Evolutionary conservation across 1,140 invertebrate genomes (phyloP), one percentile per base, ranked within the genome.

Genomic region (Andricus grossulariae): DNA sequence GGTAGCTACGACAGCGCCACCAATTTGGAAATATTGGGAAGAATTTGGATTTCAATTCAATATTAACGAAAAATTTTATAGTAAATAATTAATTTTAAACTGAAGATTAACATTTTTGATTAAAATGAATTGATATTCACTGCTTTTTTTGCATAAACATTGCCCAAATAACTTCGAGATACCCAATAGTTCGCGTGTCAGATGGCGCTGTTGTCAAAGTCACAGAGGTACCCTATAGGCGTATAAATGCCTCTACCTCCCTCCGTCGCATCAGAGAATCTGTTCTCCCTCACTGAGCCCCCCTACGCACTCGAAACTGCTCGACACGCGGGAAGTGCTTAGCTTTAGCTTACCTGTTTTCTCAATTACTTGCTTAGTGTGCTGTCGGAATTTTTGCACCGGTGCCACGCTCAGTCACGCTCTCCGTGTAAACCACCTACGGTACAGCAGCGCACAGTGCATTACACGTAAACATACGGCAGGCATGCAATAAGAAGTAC

Each of bases 331-430:
- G 16, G 18, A 54, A 54, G 52, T 54, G 16, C 52, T 52, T 18
- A 54, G 52, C 52, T 54, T 54, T 32, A 32, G 74, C 75, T 81
- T 83, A 83, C 78, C 82, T 84, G 83, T 82, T 80, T 80, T 76
- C 80, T 83, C 81, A 83, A 84, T 84, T 83, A 84, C 83, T 80
- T 75, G 57, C 74, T 77, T 75, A 81, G 80, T 81, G 32, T 25
- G 74, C 72, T 21, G 66, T 72, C 74, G 77, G 77, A 76, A 81
- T 79, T 81, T 81, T 81, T 81, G 74, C 79, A 73, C 66, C 50
- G 51, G 13, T 39, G 73, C 32, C n/a, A 18, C 52, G n/a, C 8
- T 54, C 16, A 10, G 52, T 16, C 13, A 18, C 12, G 18, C 50
- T 51, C 12, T 16, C 5, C 50, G 16, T 51, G 16, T 54, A 54